Evolutionary conservation across 2,797 vertebrate species (phyloP).

Genomic region (Eulemur coronatus): DNA sequence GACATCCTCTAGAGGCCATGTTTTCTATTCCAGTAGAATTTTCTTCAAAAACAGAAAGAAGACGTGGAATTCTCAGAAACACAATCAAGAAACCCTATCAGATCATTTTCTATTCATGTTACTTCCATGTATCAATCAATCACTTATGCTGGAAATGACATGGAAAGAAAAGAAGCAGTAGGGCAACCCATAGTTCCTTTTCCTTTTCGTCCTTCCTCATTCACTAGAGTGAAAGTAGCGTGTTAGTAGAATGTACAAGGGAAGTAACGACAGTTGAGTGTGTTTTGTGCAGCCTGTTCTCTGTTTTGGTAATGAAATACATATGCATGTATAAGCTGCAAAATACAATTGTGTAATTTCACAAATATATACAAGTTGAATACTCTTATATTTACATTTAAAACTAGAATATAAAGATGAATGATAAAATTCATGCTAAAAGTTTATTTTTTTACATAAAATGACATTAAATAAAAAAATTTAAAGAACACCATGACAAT

Average conservation of each 20-base stretch:
- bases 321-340: neutral
- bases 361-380: neutral
- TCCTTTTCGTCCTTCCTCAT: neutral
- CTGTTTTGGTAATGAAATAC: neutral
- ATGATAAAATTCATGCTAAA: neutral
- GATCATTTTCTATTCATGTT: neutral
- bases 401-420: neutral
- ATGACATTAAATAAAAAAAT: slow-evolving; percentile 7
- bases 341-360: neutral
- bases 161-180: neutral
- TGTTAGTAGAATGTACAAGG: neutral
- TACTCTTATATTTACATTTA: neutral
- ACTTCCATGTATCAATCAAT: neutral
- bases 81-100: neutral
- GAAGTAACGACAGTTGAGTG: neutral
- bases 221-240: neutral
- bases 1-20: neutral
- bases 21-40: neutral
- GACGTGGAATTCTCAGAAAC: neutral
- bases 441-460: neutral
- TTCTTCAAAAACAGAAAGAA: neutral
- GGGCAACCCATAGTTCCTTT: neutral
- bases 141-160: neutral
- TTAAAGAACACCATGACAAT: neutral
- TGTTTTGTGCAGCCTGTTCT: neutral